phyloP scores from a whole-genome alignment of 2,888 invertebrate species.

The Heliconius aoede region DNA sequence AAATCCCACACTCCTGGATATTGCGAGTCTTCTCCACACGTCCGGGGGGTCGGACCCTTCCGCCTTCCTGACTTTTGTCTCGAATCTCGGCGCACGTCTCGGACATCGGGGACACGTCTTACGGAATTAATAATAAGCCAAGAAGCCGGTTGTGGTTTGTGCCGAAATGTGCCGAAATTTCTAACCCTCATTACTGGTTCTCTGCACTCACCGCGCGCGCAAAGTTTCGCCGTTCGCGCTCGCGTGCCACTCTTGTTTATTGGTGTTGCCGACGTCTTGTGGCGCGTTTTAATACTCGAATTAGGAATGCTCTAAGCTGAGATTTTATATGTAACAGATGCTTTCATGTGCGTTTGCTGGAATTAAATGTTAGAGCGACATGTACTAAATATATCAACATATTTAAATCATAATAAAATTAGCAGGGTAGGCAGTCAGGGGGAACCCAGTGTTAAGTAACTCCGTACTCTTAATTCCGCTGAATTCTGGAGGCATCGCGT shows the following conservation, averaged over 20 bases:
- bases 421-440: no score
- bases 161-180: slow-evolving; percentile 82
- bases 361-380: neutral
- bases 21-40: slow-evolving; percentile 71
- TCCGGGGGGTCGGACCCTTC: slow-evolving; percentile 69
- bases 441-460: no score
- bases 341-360: slow-evolving; percentile 8
- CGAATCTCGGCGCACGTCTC: slow-evolving; percentile 83
- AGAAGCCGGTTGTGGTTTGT: slow-evolving; percentile 81
- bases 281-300: slow-evolving; percentile 77
- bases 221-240: slow-evolving; percentile 77
- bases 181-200: slow-evolving; percentile 81
- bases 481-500: no score
- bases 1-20: slow-evolving; percentile 70
- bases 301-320: slow-evolving; percentile 73
- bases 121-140: slow-evolving; percentile 85
- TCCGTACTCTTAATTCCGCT: no score
- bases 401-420: no score
- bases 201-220: slow-evolving; percentile 80
- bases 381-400: no score
- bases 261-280: slow-evolving; percentile 77
- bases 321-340: slow-evolving; percentile 45
- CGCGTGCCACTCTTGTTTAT: slow-evolving; percentile 79
- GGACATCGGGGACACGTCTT: slow-evolving; percentile 85
- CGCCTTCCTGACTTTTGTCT: slow-evolving; percentile 82